Conservation (phyloP, 2,113 vertebrate genomes). For the Martes martes region DNA sequence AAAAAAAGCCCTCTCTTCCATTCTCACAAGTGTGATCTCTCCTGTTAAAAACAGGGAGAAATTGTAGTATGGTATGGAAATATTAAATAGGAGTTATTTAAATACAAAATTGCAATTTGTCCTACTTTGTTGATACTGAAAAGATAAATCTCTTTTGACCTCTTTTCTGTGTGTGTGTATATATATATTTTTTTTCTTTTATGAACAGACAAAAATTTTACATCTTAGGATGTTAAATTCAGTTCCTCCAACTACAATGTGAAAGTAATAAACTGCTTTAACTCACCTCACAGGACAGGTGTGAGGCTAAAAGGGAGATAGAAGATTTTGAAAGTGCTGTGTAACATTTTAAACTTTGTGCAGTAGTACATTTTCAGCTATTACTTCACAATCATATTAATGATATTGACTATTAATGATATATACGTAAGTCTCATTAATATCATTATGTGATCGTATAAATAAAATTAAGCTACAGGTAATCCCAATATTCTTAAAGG, state of each 20-base stretch:
- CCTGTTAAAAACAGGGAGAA: neutral
- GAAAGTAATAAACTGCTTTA: neutral
- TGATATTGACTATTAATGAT: neutral
- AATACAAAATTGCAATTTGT: neutral
- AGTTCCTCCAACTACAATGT: neutral
- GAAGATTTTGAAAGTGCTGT: neutral
- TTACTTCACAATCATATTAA: neutral
- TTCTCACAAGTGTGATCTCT: neutral
- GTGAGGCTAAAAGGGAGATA: neutral
- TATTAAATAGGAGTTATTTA: neutral
- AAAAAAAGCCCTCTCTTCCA: neutral
- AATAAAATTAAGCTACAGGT: neutral
- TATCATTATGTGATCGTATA: neutral
- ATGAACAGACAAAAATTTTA: neutral
- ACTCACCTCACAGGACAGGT: neutral
- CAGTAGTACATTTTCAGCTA: neutral
- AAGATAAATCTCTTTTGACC: neutral
- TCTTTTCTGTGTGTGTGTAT: neutral
- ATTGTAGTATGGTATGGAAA: neutral
- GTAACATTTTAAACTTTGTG: neutral
- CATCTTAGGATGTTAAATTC: neutral
- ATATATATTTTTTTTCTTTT: neutral
- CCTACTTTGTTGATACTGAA: neutral
- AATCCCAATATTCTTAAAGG: neutral
- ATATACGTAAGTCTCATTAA: neutral